A percentile compares a stretch with the other conserved stretches of the same genome.
These are phyloP conservation scores for Seira musarum DNA, from an alignment of 2,888 invertebrate species.

Conservation along the genomic window DNA sequence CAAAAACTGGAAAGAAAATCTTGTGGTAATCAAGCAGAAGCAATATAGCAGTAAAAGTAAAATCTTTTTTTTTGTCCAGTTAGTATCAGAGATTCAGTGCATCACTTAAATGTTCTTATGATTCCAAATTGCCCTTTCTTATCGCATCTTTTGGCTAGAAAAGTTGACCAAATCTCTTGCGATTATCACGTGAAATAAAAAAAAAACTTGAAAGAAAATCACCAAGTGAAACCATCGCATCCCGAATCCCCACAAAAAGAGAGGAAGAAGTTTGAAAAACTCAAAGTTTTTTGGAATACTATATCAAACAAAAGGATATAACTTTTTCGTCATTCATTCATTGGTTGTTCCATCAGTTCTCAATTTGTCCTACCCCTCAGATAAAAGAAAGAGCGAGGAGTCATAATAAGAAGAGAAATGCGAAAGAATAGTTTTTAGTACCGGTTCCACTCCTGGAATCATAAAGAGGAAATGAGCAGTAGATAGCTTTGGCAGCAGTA, in stretches of 20 bases:
- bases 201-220: conserved; percentile 58
- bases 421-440: conserved; percentile 33
- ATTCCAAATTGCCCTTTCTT: conserved; percentile 15
- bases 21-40: conserved; percentile 33
- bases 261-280: conserved; percentile 17
- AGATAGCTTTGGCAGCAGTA: conserved; percentile 41
- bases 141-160: conserved; percentile 45
- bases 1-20: no score
- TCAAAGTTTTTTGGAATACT: conserved; percentile 50
- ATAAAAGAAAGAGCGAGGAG: conserved; percentile 21
- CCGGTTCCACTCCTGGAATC: conserved; percentile 35
- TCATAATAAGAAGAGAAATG: conserved; percentile 14
- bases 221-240: conserved; percentile 49
- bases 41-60: not conserved
- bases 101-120: not conserved
- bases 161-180: conserved; percentile 58
- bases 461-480: conserved; percentile 53
- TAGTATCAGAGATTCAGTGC: not conserved
- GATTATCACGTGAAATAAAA: conserved; percentile 59
- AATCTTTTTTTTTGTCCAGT: conserved; percentile 1
- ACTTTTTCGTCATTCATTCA: conserved; percentile 57
- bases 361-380: conserved; percentile 51
- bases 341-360: conserved; percentile 40
- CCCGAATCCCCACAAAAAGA: conserved; percentile 31
- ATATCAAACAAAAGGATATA: conserved; percentile 41